Evolutionary conservation across 2,888 invertebrate genomes (phyloP).

Genomic region (Acanthosepion lycidas): DNA sequence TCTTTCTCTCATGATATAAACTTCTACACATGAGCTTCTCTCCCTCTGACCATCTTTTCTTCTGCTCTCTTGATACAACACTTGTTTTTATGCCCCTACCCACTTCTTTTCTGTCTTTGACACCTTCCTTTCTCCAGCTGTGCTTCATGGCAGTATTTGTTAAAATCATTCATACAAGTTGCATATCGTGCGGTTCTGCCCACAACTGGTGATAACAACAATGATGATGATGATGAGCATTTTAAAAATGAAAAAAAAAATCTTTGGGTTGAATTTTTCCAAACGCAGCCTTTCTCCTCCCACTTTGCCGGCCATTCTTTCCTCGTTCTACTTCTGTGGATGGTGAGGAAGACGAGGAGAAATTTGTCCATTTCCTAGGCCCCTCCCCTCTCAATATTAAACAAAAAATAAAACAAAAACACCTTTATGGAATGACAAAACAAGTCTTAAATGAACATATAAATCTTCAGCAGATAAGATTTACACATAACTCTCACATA

Average conservation of each 20-base stretch:
- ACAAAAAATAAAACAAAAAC: background rate
- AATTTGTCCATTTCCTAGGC: background rate
- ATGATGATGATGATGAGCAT: background rate
- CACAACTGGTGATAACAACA: background rate
- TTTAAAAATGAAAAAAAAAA: background rate
- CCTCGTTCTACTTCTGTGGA: background rate
- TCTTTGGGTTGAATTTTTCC: constrained; percentile 1
- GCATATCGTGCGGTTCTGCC: constrained; percentile 33
- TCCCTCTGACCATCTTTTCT: background rate
- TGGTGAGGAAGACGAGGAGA: background rate
- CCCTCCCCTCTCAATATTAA: background rate
- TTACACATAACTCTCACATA: background rate
- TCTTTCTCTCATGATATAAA: background rate
- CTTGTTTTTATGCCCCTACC: background rate
- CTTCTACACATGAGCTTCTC: background rate
- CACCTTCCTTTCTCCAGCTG: background rate
- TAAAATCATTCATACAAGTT: constrained; percentile 17
- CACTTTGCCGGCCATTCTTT: background rate
- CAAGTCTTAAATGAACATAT: background rate
- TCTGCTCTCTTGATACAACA: background rate
- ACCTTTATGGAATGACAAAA: background rate
- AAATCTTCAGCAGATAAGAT: background rate
- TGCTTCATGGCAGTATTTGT: constrained; percentile 22
- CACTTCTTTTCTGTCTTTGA: background rate
- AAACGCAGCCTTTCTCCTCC: constrained; percentile 11